Conservation (phyloP, 2,888 invertebrate genomes). For the Phorcus lineatus region DNA sequence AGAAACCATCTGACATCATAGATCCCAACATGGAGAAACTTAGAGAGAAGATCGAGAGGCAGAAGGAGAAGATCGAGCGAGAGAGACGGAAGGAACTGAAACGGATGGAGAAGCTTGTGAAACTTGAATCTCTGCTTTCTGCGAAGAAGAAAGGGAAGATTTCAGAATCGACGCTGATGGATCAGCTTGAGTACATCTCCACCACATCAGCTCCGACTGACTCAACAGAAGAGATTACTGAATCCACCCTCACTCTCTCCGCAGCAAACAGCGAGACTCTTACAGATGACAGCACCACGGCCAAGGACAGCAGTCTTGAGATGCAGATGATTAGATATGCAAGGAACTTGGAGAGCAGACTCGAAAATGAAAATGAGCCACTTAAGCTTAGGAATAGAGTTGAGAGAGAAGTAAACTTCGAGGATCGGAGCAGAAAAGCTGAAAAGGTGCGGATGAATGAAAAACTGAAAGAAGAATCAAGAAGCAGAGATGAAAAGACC, state of each 20-base stretch:
- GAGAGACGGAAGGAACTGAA: constrained; percentile 61
- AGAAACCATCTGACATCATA: constrained; percentile 47
- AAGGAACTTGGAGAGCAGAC: constrained; percentile 21
- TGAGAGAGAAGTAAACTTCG: background rate
- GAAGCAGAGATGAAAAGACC: background rate
- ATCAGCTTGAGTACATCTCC: constrained; percentile 60
- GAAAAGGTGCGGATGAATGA: constrained; percentile 11
- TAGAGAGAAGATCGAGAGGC: constrained; percentile 65
- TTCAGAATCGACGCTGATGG: constrained; percentile 55
- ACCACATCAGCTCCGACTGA: constrained; percentile 55
- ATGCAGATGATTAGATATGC: constrained; percentile 35
- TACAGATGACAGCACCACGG: constrained; percentile 59
- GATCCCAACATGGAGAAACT: constrained; percentile 71
- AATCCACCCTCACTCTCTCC: constrained; percentile 40
- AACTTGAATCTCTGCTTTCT: constrained; percentile 61
- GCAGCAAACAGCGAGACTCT: constrained; percentile 43
- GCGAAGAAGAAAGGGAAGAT: constrained; percentile 60
- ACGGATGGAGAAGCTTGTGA: constrained; percentile 65
- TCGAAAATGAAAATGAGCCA: background rate
- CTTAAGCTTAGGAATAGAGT: background rate
- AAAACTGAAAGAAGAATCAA: constrained; percentile 1
- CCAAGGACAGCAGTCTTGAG: constrained; percentile 62
- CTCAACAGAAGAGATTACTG: constrained; percentile 44
- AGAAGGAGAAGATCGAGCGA: constrained; percentile 66
- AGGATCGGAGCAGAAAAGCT: constrained; percentile 7